Conservation (phyloP, 2,888 invertebrate genomes). For the Tinea pellionella region DNA sequence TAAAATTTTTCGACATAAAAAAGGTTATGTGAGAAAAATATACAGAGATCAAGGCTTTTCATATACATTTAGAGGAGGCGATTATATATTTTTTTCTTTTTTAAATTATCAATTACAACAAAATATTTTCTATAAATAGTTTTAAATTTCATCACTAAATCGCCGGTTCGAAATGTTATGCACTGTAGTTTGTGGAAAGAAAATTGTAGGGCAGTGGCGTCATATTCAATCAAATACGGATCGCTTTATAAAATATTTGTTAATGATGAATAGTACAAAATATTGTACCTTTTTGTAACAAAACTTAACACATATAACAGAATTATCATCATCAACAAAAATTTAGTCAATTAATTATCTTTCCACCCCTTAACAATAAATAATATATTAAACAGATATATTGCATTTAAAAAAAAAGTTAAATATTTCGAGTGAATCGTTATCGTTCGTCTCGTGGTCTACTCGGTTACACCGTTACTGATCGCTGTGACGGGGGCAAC, state of each 20-base stretch:
- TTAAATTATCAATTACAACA: neutral
- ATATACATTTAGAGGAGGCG: constrained; percentile 2
- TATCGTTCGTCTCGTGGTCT: constrained; percentile 17
- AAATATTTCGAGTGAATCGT: neutral
- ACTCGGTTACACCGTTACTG: constrained; percentile 48
- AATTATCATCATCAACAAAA: constrained; percentile 1
- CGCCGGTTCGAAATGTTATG: constrained; percentile 2
- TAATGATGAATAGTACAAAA: constrained; percentile 3
- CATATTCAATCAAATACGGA: neutral
- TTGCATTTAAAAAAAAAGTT: neutral
- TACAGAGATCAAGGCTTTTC: neutral
- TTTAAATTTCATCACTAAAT: neutral
- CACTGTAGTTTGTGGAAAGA: neutral
- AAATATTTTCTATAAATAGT: neutral
- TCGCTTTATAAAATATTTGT: neutral
- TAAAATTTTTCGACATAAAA: neutral
- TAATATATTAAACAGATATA: neutral
- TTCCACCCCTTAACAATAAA: constrained; percentile 4
- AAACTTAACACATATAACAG: neutral
- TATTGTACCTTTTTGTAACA: constrained; percentile 2
- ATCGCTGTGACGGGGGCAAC: constrained; percentile 20
- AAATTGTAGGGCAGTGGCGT: neutral
- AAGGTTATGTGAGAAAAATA: neutral
- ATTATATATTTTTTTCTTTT: neutral
- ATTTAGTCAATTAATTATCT: neutral